Evolutionary conservation across 2,797 vertebrate species (phyloP).

Genomic region (Enteromius afrohamiltoni): DNA sequence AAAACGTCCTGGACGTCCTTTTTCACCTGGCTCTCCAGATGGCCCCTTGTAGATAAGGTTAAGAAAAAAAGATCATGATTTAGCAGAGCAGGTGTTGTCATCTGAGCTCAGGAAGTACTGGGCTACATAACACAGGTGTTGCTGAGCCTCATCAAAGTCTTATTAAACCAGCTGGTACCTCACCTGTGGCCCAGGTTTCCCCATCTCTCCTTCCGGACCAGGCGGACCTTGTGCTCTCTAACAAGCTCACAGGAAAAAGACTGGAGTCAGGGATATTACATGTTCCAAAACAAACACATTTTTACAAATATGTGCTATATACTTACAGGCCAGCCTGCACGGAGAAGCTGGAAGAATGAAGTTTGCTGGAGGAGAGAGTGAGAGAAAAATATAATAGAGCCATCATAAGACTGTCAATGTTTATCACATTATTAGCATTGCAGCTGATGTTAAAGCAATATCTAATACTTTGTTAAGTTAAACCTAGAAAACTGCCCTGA

Average conservation of each 20-base stretch:
- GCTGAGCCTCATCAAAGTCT: neutral
- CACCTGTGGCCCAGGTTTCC: slow-evolving; percentile 82
- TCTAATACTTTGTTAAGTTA: neutral
- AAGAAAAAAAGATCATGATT: neutral
- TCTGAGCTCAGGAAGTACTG: slow-evolving; percentile 9
- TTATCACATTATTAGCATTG: neutral
- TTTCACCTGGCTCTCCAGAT: slow-evolving; percentile 78
- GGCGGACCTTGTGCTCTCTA: slow-evolving; percentile 80
- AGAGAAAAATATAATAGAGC: slow-evolving; percentile 4
- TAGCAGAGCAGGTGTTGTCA: slow-evolving; percentile 23
- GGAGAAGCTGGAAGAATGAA: slow-evolving; percentile 85
- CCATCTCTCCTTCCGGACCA: slow-evolving; percentile 82
- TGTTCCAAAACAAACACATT: neutral
- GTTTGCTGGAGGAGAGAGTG: slow-evolving; percentile 75
- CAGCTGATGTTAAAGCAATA: neutral
- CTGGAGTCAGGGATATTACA: slow-evolving; percentile 57
- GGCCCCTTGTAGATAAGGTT: slow-evolving; percentile 74
- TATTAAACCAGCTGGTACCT: slow-evolving; percentile 51
- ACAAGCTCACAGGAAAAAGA: slow-evolving; percentile 72
- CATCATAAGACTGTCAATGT: neutral
- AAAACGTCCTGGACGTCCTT: slow-evolving; percentile 75
- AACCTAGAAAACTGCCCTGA: neutral
- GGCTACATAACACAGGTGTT: slow-evolving; percentile 9
- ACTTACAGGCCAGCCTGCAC: slow-evolving; percentile 89
- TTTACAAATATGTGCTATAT: slow-evolving; percentile 24